A percentile compares a stretch with the other conserved stretches of the same genome.
Evolutionary conservation across 37 sponge, comb jelly and placozoan genomes (phyloP).

Genomic region (Oscarella lobularis): DNA sequence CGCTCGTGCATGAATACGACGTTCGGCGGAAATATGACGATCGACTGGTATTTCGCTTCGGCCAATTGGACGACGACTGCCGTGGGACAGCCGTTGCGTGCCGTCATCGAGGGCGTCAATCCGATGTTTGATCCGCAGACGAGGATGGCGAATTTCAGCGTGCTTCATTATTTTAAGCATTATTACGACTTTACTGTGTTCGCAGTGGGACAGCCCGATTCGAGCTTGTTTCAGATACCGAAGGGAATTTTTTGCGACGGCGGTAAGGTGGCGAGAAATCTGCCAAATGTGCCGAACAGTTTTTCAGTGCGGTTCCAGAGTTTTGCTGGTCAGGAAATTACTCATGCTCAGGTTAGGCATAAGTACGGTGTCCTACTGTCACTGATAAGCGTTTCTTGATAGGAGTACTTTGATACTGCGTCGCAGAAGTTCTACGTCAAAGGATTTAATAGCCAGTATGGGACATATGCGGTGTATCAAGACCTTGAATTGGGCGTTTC

Average conservation of each 20-base stretch:
- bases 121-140: not conserved
- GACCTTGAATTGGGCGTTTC: no score
- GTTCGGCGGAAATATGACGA: not conserved
- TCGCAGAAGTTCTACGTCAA: no score
- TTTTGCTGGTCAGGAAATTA: no score
- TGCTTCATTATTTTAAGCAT: not conserved
- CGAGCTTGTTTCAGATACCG: not conserved
- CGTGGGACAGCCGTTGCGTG: not conserved
- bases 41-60: not conserved
- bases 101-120: not conserved
- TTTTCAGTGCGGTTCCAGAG: not conserved
- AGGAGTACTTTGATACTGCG: no score
- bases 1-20: not conserved
- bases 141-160: not conserved
- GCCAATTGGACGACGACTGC: slow-evolving; percentile 3
- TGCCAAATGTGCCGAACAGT: not conserved
- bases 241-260: not conserved
- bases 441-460: no score
- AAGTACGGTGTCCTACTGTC: no score
- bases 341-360: no score
- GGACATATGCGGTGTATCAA: no score
- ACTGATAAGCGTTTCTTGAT: no score
- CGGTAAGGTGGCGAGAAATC: not conserved
- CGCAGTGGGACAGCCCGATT: not conserved
- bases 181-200: not conserved